Base-by-base conservation (phyloP, 1,140 invertebrate genomes). In the Cephus cinctus region DNA sequence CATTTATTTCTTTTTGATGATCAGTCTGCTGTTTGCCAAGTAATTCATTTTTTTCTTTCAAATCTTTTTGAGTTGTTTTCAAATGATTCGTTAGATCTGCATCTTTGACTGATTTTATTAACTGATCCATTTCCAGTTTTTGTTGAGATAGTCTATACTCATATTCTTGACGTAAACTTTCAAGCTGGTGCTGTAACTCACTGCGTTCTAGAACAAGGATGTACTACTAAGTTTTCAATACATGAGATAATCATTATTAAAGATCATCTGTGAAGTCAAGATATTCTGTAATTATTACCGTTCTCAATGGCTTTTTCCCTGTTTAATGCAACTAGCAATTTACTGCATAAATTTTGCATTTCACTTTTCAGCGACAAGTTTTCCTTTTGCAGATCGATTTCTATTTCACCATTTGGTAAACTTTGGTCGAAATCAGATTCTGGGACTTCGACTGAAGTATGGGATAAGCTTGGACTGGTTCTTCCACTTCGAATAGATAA, bases 321-420 rank as follows among this genome's bases (percentile, higher is more conserved):
- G 42, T 76, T 67, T 20, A 82, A 62, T 3, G 82, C 58, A 41
- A 79, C 67, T 11, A 77, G 69, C 58, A 83, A 71, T 64, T 84
- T 82, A 58, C 80, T 76, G 52, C 81, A 81, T 3, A 83, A 65
- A 15, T 76, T 79, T 22, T 76, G 64, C 6, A 84, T 71, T 67
- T 85, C 83, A 65, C 77, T 81, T 54, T 74, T 74, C 18, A 85
- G 61, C 42, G 82, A 39, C 20, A 56, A 42, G 56, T 68, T 71
- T 54, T 74, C 63, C 22, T 49, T 53, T 41, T 60, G 46, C 20
- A 52, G 32, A 47, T 51, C 43, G 19, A 25, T 36, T 38, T 38
- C 9, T 34, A 8, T 18, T 9, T 8, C 19, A 27, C 32, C 12
- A 38, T 14, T 27, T 36, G n/a, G 25, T 3, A 5, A 25, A 12